A percentile compares a stretch with the other conserved stretches of the same genome.
Evolutionary conservation across 2,888 invertebrate genomes (phyloP).

Genomic region (Melinaea menophilus): DNA sequence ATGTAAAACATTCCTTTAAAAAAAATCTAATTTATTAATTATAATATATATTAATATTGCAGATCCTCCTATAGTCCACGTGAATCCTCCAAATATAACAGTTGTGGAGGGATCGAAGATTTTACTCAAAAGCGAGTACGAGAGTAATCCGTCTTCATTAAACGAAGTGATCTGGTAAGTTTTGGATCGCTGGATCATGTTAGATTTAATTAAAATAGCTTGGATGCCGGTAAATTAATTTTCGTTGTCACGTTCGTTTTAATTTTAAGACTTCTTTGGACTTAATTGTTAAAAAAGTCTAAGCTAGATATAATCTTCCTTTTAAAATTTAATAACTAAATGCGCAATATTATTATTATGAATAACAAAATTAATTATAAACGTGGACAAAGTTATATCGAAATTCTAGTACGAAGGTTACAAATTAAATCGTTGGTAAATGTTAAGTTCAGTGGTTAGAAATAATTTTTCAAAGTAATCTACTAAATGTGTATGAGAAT

Average conservation of each 20-base stretch:
- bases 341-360: no score
- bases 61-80: conserved; percentile 92
- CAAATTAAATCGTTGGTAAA: conserved; percentile 11
- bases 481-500: conserved; percentile 26
- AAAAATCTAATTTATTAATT: not conserved
- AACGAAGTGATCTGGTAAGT: conserved; percentile 87
- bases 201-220: conserved; percentile 17
- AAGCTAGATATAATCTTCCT: not conserved
- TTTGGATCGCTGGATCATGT: not conserved
- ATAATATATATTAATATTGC: conserved; percentile 29
- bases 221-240: conserved; percentile 1
- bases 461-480: conserved; percentile 28
- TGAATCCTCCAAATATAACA: conserved; percentile 85
- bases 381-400: conserved; percentile 5
- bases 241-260: not conserved
- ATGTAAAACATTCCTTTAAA: not conserved
- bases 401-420: not conserved
- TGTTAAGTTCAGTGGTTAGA: conserved; percentile 16
- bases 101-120: conserved; percentile 87
- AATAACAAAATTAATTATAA: conserved; percentile 4
- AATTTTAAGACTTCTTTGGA: not conserved
- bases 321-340: no score
- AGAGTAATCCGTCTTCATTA: conserved; percentile 90
- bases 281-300: not conserved
- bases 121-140: conserved; percentile 87